Conservation (phyloP, 2,113 vertebrate species). For the Oophaga pumilio region DNA sequence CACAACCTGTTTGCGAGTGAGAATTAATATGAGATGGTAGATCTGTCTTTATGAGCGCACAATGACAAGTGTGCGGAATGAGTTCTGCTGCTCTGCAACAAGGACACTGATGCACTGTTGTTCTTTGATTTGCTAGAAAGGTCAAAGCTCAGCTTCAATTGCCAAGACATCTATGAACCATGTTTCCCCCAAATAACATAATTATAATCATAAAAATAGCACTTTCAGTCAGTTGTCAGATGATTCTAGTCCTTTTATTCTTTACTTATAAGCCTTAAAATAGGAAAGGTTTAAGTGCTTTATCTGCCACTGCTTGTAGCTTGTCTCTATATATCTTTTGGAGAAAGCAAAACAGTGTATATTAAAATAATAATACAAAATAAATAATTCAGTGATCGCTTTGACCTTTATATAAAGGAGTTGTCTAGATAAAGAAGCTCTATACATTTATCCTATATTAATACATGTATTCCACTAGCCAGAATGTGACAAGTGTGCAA, state of each 20-base stretch:
- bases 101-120: constrained; percentile 50
- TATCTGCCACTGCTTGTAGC: too few relatives aligned
- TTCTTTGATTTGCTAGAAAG: constrained; percentile 56
- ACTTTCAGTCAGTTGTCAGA: constrained; percentile 60
- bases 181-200: constrained; percentile 59
- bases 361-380: too few relatives aligned
- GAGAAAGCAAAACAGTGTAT: too few relatives aligned
- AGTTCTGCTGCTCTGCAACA: constrained; percentile 33
- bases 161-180: constrained; percentile 60
- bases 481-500: background rate
- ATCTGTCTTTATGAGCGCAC: constrained; percentile 51
- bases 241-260: constrained; percentile 58
- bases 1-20: constrained; percentile 52
- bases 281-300: background rate
- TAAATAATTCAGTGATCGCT: too few relatives aligned
- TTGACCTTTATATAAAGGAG: too few relatives aligned
- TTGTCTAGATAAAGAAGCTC: background rate
- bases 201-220: constrained; percentile 58
- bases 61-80: constrained; percentile 22
- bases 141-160: constrained; percentile 61
- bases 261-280: constrained; percentile 9
- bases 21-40: constrained; percentile 44
- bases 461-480: background rate
- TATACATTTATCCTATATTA: background rate
- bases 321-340: background rate